Percentiles rank a stretch among this genome's conserved stretches.
phyloP scores from a whole-genome alignment of 1,140 invertebrate species.

The Andrena cerasifolii region DNA sequence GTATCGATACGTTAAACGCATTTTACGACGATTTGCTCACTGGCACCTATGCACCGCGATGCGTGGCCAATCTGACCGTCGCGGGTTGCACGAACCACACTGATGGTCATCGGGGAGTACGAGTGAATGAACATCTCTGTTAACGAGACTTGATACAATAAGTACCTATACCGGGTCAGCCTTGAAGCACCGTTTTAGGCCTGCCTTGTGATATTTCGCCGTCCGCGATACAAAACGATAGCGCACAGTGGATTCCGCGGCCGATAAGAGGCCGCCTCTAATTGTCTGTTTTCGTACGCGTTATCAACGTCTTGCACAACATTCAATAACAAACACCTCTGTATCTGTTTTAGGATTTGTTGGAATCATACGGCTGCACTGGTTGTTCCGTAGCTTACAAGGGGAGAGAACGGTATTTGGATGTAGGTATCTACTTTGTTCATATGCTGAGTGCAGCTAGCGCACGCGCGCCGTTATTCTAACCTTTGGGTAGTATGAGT shows the following conservation, averaged over 20 bases:
- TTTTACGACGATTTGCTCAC: slow-evolving; percentile 39
- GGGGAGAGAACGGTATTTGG: too few species aligned
- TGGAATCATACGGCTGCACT: too few species aligned
- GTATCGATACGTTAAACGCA: slow-evolving; percentile 63
- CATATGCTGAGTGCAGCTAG: too few species aligned
- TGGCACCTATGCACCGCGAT: slow-evolving; percentile 8
- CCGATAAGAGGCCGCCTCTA: background rate
- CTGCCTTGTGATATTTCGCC: slow-evolving; percentile 50
- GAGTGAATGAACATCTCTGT: slow-evolving; percentile 80
- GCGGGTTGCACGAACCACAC: slow-evolving; percentile 61
- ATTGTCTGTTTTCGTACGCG: background rate
- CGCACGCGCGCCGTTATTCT: too few species aligned
- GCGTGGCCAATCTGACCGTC: slow-evolving; percentile 57
- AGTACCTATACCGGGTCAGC: slow-evolving; percentile 79
- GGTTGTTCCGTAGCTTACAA: too few species aligned
- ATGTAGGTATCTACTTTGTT: too few species aligned
- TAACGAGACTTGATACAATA: slow-evolving; percentile 83
- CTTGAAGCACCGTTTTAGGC: slow-evolving; percentile 72
- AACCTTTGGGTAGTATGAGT: too few species aligned
- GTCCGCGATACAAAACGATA: slow-evolving; percentile 25
- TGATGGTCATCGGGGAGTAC: slow-evolving; percentile 59
- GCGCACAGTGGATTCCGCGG: background rate
- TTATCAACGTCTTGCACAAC: background rate
- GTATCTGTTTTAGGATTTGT: too few species aligned
- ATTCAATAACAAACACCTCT: background rate